phyloP scores from a whole-genome alignment of 2,888 invertebrate species.

The Pilophorus perplexus region DNA sequence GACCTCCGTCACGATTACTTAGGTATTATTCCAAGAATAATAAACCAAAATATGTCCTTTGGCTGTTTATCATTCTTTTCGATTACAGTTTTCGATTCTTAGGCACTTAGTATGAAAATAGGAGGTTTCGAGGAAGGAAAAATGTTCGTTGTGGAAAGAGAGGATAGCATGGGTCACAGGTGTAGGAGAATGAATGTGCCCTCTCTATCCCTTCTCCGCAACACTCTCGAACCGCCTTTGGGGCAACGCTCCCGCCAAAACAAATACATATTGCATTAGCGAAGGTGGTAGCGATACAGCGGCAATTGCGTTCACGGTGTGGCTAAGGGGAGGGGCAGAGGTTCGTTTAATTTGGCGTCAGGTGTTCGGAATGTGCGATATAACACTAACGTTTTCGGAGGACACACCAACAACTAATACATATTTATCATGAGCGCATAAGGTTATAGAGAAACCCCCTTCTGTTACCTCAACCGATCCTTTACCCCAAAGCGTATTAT shows the following conservation, averaged over 20 bases:
- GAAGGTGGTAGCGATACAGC: slow-evolving; percentile 15
- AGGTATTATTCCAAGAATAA: no score
- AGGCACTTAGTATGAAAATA: no score
- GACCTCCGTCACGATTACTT: no score
- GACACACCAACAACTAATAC: slow-evolving; percentile 25
- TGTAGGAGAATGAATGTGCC: neutral
- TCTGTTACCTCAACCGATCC: no score
- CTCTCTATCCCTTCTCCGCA: neutral
- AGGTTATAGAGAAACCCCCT: no score
- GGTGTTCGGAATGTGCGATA: slow-evolving; percentile 40
- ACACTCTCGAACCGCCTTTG: no score
- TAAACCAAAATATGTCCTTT: no score
- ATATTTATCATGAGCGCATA: slow-evolving; percentile 35
- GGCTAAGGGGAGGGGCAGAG: neutral
- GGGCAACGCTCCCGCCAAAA: slow-evolving; percentile 20
- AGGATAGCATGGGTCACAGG: neutral
- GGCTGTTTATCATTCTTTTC: no score
- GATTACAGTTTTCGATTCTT: no score
- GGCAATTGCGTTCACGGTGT: slow-evolving; percentile 9
- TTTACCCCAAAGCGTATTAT: no score
- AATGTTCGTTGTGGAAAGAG: no score
- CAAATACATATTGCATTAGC: slow-evolving; percentile 38
- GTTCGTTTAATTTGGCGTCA: slow-evolving; percentile 41
- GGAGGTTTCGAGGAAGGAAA: no score
- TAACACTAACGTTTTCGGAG: slow-evolving; percentile 2